Percentiles rank a stretch among this genome's conserved stretches.
phyloP scores from a whole-genome alignment of 1,140 invertebrate genomes.

The Cydia splendana region DNA sequence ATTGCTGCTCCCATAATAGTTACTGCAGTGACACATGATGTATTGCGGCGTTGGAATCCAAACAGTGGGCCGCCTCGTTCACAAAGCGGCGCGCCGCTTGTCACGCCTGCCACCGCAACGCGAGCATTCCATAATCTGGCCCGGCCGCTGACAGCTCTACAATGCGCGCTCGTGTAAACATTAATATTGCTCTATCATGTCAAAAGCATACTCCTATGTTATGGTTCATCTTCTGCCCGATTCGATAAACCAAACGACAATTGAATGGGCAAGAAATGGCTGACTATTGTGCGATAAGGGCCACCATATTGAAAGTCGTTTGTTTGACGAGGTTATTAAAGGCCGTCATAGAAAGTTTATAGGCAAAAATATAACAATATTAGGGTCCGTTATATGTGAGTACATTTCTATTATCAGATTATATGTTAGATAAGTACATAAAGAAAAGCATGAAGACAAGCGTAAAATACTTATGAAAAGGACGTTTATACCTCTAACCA shows the following conservation, averaged over 20 bases:
- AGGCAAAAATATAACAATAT: too few relatives aligned
- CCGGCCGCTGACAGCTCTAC: slow-evolving; percentile 10
- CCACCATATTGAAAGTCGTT: background rate
- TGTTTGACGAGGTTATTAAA: background rate
- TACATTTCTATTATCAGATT: too few relatives aligned
- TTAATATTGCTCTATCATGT: slow-evolving; percentile 24
- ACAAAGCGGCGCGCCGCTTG: slow-evolving; percentile 11
- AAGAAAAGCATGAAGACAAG: too few relatives aligned
- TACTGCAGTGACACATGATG: background rate
- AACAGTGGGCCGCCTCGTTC: slow-evolving; percentile 7
- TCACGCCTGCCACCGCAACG: slow-evolving; percentile 20
- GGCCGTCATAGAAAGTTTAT: background rate
- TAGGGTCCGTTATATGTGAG: too few relatives aligned
- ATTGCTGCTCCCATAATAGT: background rate
- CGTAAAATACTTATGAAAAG: too few relatives aligned
- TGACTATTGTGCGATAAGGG: slow-evolving; percentile 1
- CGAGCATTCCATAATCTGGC: slow-evolving; percentile 26
- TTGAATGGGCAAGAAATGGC: slow-evolving; percentile 18
- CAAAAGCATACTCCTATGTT: slow-evolving; percentile 19
- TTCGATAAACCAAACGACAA: slow-evolving; percentile 12
- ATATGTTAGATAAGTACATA: too few relatives aligned
- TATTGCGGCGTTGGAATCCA: slow-evolving; percentile 12
- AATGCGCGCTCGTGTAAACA: slow-evolving; percentile 29
- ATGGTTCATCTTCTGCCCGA: slow-evolving; percentile 19
- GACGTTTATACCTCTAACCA: background rate